Conservation (phyloP, 2,888 invertebrate species). For the Fragum whitleyi region DNA sequence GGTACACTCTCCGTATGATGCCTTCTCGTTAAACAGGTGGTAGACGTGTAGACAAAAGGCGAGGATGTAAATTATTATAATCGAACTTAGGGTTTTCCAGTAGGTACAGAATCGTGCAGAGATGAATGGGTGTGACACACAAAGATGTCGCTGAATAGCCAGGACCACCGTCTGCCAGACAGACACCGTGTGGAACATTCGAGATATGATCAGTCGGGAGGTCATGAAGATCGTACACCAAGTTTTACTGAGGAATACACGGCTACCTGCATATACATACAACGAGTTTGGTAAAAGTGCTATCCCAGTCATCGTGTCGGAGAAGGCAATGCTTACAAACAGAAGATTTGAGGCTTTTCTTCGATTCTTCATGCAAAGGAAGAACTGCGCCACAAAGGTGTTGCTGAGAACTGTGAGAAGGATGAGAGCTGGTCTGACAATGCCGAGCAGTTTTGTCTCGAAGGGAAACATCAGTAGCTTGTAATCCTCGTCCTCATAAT, state of each 20-base stretch:
- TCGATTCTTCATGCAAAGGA: constrained; percentile 38
- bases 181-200: constrained; percentile 66
- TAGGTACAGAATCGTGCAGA: constrained; percentile 62
- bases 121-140: constrained; percentile 69
- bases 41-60: constrained; percentile 62
- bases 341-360: constrained; percentile 44
- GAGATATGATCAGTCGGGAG: constrained; percentile 41
- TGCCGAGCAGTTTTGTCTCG: constrained; percentile 41
- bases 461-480: constrained; percentile 29
- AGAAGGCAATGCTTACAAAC: constrained; percentile 55
- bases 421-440: constrained; percentile 34
- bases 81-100: constrained; percentile 59
- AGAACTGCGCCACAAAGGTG: constrained; percentile 41
- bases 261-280: constrained; percentile 34
- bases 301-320: constrained; percentile 54
- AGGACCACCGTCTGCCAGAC: constrained; percentile 69
- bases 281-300: constrained; percentile 50
- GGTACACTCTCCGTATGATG: constrained; percentile 28
- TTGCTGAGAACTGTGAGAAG: constrained; percentile 46
- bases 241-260: not conserved
- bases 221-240: constrained; percentile 48
- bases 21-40: constrained; percentile 40
- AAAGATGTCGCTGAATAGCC: constrained; percentile 64
- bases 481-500: constrained; percentile 3
- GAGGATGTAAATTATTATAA: constrained; percentile 56